Base-by-base conservation (phyloP, 2,888 invertebrate genomes). In the Amphiduros pacificus region DNA sequence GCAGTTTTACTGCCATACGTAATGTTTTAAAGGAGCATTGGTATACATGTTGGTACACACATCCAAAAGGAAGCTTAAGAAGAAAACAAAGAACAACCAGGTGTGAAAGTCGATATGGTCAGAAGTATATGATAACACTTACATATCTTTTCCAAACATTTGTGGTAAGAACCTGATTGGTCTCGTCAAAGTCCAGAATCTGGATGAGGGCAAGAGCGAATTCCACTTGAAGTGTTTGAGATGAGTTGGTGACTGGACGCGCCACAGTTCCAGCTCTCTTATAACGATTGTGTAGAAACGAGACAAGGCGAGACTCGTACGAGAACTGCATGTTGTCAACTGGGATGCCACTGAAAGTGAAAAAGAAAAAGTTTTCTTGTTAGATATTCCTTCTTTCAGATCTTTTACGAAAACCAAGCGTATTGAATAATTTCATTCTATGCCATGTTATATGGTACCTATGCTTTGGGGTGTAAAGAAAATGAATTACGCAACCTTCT, bases 251-350 rank as follows among this genome's bases (percentile, higher is more conserved):
- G 14, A 67, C 31, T 11, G 67, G 67, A 11, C 67, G 49, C 17
- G 65, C 66, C 11, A 58, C 32, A 1, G 24, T 49, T 2, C 67
- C 67, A 17, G 64, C 63, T 31, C 57, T 32, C 36, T 48, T 26
- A 58, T 67, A 67, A 9, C 66, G 48, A 2, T 68, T 68, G n/a
- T 77, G 62, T 27, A 81, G 65, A 26, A 72, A 69, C 28, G 65
- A 71, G 31, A 78, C 78, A 36, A 81, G 70, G 24, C 70, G 66
- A 64, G 78, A 78, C 69, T 81, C 81, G 55, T 75, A 69, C 3
- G 80, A 81, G 60, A 77, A 71, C 60, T 74, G 72, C 28, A 71
- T 69, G 6, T 71, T 63, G 26, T 73, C 77, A 76, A n/a, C n/a
- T n/a, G n/a, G n/a, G n/a, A n/a, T 44, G n/a, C 44, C n/a, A 44